Evolutionary conservation across 2,113 vertebrate species (phyloP).

Genomic region (Nothoprocta perdicaria): DNA sequence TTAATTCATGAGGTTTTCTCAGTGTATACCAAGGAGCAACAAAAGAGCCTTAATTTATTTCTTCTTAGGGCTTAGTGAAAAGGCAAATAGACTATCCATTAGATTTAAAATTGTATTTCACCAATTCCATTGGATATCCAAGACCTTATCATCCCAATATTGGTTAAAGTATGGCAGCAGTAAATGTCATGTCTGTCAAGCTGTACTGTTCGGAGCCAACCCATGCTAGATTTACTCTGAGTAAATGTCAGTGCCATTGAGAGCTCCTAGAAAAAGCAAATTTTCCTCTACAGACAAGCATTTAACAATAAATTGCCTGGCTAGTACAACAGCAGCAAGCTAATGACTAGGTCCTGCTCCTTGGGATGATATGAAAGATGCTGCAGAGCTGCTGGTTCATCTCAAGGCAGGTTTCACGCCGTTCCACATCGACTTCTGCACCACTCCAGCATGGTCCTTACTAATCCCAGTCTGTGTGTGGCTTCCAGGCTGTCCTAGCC

Average conservation of each 20-base stretch:
- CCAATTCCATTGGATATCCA: slow-evolving; percentile 73
- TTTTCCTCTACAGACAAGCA: slow-evolving; percentile 74
- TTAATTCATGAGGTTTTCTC: slow-evolving; percentile 60
- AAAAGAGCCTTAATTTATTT: slow-evolving; percentile 74
- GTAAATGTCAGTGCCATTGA: slow-evolving; percentile 81
- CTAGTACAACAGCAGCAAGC: slow-evolving; percentile 67
- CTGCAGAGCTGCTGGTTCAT: slow-evolving; percentile 23
- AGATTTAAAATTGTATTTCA: slow-evolving; percentile 77
- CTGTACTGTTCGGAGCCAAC: slow-evolving; percentile 71
- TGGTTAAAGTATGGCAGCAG: slow-evolving; percentile 74
- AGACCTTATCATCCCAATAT: slow-evolving; percentile 78
- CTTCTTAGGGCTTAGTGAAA: slow-evolving; percentile 73
- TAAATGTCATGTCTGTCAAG: slow-evolving; percentile 82
- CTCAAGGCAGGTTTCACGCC: neutral
- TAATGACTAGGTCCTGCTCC: slow-evolving; percentile 66
- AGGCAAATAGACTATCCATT: slow-evolving; percentile 78
- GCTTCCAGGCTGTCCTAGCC: neutral
- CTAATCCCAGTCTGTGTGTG: neutral
- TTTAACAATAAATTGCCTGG: slow-evolving; percentile 77
- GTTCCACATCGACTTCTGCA: neutral
- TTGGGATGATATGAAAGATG: slow-evolving; percentile 25
- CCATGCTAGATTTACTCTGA: slow-evolving; percentile 78
- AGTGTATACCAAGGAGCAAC: slow-evolving; percentile 29
- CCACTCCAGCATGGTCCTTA: neutral
- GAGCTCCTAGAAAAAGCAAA: slow-evolving; percentile 70